A percentile compares a stretch with the other conserved stretches of the same genome.
phyloP scores from a whole-genome alignment of 2,797 vertebrate species.

The Caiman crocodilus region DNA sequence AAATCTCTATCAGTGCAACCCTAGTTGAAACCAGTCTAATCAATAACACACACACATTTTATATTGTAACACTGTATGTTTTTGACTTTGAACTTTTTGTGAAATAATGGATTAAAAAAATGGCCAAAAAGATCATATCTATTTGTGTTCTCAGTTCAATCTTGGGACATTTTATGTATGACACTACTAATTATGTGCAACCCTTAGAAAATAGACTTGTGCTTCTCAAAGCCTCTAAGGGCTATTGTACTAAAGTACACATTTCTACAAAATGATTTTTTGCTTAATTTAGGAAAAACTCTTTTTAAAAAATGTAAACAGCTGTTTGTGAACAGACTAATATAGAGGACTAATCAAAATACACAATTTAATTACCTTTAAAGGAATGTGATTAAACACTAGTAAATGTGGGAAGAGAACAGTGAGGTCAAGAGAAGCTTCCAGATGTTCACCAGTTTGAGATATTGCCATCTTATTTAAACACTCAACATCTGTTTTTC shows the following conservation, averaged over 20 bases:
- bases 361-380: background rate
- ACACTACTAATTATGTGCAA: constrained; percentile 30
- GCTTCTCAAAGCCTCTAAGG: background rate
- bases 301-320: constrained; percentile 47
- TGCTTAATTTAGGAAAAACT: constrained; percentile 58
- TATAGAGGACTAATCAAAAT: constrained; percentile 17
- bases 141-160: constrained; percentile 4
- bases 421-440: background rate
- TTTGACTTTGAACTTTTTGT: background rate
- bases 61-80: background rate
- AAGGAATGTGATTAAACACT: constrained; percentile 38
- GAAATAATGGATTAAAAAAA: background rate
- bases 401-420: background rate
- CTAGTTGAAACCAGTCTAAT: background rate
- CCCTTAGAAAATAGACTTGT: constrained; percentile 42
- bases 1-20: too few species aligned
- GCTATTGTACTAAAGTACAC: constrained; percentile 37
- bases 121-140: background rate
- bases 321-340: background rate
- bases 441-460: background rate
- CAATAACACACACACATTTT: background rate
- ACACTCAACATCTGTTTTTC: background rate
- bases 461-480: background rate
- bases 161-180: constrained; percentile 1
- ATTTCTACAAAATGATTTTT: constrained; percentile 25